Base-by-base conservation (phyloP, 1,140 invertebrate species). In the Drosophila watanabei region DNA sequence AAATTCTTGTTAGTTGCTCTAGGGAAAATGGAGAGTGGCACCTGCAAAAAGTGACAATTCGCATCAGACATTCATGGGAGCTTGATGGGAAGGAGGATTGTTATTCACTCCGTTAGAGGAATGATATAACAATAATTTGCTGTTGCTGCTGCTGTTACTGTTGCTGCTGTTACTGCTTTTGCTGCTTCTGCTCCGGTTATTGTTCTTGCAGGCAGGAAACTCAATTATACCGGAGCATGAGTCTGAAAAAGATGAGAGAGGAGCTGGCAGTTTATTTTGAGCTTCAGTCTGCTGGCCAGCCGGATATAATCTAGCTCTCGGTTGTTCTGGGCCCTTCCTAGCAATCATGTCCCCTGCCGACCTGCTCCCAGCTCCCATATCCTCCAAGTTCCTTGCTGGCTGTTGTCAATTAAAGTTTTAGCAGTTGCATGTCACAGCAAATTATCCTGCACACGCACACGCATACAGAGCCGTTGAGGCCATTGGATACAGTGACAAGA, bases 371-470 rank as follows among this genome's bases (percentile, higher is more conserved):
- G 16, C 39, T 33, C 37, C 62, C 2, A 35, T 2, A 4, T 13
- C 18, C 7, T 57, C 10, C 32, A 24, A 20, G 20, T 39, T 48
- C 24, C 64, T 48, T 58, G 39, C 60, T 56, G 28, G 33, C 52
- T 63, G 58, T 37, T 63, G 62, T 71, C 86, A 89, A 89, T 89
- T 90, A 90, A 85, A 89, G 81, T 85, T 89, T 72, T 79, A 80
- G 68, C 72, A 89, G 72, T 78, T 79, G 85, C 85, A 89, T 78
- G 81, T 73, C 81, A 69, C 65, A 81, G 75, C 86, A 81, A 85
- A 85, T 88, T 89, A 88, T 85, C 39, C 81, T 85, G 24, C 33
- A 52, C 59, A 71, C 65, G 52, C 75, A 76, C 39, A 43, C 59
- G 41, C 43, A 62, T 4, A 52, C 49, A 18, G 30, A 16, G 33